Conservation (phyloP, 2,797 vertebrate species). For the Typhlichthys subterraneus region DNA sequence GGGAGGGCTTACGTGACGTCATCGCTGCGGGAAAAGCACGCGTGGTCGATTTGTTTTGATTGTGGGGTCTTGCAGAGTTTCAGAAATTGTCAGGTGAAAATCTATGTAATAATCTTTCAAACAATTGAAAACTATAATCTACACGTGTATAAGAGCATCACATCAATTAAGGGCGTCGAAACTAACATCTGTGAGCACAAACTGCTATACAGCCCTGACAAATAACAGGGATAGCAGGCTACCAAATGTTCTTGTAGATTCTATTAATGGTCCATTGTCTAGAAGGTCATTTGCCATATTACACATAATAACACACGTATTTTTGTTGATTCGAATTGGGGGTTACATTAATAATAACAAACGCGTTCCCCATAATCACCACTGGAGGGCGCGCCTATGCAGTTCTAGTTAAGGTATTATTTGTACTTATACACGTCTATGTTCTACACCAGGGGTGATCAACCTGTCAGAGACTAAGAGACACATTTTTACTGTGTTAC, state of each 20-base stretch:
- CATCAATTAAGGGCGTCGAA: constrained; percentile 3
- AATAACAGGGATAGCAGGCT: too few relatives aligned
- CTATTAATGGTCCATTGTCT: not conserved
- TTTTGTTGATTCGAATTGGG: constrained; percentile 16
- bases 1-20: constrained; percentile 72
- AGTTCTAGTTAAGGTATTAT: not conserved
- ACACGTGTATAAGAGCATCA: constrained; percentile 35
- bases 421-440: too few relatives aligned
- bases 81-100: not conserved
- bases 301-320: too few relatives aligned
- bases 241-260: too few relatives aligned
- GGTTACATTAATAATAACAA: constrained; percentile 11
- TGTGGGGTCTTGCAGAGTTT: constrained; percentile 48
- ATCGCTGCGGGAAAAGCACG: constrained; percentile 80
- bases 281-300: constrained; percentile 19
- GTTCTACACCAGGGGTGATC: too few relatives aligned
- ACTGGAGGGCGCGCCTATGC: constrained; percentile 49
- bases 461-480: too few relatives aligned
- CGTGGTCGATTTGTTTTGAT: constrained; percentile 84
- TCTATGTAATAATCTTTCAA: not conserved
- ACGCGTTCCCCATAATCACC: constrained; percentile 12
- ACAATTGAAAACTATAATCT: not conserved
- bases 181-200: constrained; percentile 17
- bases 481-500: too few relatives aligned
- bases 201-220: not conserved